phyloP scores from a whole-genome alignment of 2,888 invertebrate species.

The Oxycera nigricornis region DNA sequence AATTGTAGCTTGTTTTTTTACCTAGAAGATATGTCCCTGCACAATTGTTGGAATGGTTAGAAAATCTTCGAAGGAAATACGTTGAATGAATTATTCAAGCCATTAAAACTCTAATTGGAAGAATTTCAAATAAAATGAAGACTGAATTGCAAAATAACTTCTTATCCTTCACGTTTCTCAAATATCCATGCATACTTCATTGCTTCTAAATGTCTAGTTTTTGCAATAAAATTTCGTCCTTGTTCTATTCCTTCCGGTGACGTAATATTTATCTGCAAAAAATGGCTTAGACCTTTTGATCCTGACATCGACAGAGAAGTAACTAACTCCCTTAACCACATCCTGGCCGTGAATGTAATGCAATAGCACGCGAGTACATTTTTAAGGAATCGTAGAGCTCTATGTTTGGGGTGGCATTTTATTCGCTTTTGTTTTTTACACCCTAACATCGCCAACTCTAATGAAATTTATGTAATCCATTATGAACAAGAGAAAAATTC shows the following conservation, averaged over 20 bases:
- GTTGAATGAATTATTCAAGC: too few species aligned
- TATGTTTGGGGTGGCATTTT: neutral
- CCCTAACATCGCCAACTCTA: neutral
- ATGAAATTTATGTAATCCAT: slow-evolving; percentile 39
- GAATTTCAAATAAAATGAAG: neutral
- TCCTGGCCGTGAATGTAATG: slow-evolving; percentile 24
- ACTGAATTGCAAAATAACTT: neutral
- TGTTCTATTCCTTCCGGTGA: neutral
- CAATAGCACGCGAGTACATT: slow-evolving; percentile 18
- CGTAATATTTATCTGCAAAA: neutral
- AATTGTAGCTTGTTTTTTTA: too few species aligned
- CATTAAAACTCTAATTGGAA: neutral
- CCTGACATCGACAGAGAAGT: neutral
- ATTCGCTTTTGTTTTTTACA: neutral
- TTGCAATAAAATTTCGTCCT: slow-evolving; percentile 12
- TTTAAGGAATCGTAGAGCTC: neutral
- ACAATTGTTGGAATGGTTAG: too few species aligned
- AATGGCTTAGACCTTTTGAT: neutral
- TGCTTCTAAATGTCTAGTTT: neutral
- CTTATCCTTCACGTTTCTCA: neutral
- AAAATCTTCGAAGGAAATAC: too few species aligned
- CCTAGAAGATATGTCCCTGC: too few species aligned
- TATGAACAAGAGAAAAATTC: slow-evolving; percentile 28
- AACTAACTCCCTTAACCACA: slow-evolving; percentile 21
- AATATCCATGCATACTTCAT: neutral